Evolutionary conservation across 2,797 vertebrate genomes (phyloP).

Genomic region (Botia almorhae): DNA sequence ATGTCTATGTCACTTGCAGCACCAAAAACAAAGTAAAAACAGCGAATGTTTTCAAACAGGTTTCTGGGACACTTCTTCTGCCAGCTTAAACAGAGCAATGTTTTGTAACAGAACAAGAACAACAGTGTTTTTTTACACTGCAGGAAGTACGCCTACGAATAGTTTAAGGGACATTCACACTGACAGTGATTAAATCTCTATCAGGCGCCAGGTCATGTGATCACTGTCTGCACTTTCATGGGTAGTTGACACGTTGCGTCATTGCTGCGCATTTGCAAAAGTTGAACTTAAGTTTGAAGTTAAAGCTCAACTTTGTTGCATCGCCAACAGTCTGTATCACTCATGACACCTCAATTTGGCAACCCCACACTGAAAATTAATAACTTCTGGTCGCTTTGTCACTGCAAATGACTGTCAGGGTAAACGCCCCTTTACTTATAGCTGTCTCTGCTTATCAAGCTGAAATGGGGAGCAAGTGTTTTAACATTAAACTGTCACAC

Average conservation of each 20-base stretch:
- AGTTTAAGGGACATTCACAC: no score
- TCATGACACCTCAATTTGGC: neutral
- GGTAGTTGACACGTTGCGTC: neutral
- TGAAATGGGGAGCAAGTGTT: neutral
- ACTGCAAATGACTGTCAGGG: neutral
- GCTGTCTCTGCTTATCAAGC: slow-evolving; percentile 9
- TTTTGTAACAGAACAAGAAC: no score
- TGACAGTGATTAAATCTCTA: no score
- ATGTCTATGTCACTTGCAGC: no score
- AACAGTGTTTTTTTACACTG: no score
- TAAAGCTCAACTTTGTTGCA: neutral
- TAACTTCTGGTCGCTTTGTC: neutral
- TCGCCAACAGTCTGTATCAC: neutral
- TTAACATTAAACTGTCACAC: neutral
- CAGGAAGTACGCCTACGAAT: no score
- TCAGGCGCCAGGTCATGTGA: no score
- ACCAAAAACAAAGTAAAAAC: no score
- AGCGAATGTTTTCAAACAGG: no score
- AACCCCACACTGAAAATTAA: neutral
- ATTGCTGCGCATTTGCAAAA: neutral
- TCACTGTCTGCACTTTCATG: no score
- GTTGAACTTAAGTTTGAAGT: neutral
- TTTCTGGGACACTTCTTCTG: no score
- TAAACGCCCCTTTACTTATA: slow-evolving; percentile 15
- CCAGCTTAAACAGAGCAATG: no score